Evolutionary conservation across 2,113 vertebrate species (phyloP).

Genomic region (Apeltes quadracus): DNA sequence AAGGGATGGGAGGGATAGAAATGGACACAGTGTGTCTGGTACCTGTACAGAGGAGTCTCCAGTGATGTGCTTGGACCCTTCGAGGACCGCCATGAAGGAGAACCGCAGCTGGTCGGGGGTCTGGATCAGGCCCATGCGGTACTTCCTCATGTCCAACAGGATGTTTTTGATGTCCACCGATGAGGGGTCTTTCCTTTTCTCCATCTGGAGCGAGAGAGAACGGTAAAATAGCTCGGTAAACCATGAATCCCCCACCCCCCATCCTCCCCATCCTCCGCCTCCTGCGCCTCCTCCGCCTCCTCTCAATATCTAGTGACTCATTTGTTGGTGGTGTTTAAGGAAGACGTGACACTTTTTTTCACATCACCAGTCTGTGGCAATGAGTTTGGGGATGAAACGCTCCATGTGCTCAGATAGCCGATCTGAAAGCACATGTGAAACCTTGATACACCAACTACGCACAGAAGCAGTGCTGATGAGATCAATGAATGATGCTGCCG

Average conservation of each 20-base stretch:
- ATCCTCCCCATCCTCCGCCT: too few species aligned
- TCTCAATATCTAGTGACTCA: background rate
- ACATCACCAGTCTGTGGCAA: background rate
- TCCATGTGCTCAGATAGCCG: background rate
- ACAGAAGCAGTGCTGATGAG: background rate
- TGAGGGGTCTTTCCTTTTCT: slow-evolving; percentile 86
- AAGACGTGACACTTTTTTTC: background rate
- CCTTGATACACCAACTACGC: background rate
- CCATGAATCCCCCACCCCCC: too few species aligned
- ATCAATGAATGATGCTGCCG: too few species aligned
- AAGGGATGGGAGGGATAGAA: background rate
- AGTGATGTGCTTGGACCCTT: slow-evolving; percentile 91
- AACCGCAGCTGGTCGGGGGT: slow-evolving; percentile 97
- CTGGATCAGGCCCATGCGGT: slow-evolving; percentile 97
- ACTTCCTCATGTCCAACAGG: slow-evolving; percentile 94
- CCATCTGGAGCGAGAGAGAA: slow-evolving; percentile 84
- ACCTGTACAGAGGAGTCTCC: slow-evolving; percentile 90
- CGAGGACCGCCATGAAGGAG: slow-evolving; percentile 96
- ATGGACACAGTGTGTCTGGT: slow-evolving; percentile 20
- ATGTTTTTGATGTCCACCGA: slow-evolving; percentile 93
- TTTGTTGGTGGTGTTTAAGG: background rate
- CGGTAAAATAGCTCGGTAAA: background rate
- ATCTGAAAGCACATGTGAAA: background rate
- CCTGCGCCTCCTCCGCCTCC: background rate
- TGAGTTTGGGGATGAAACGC: background rate